phyloP scores from a whole-genome alignment of 1,140 invertebrate genomes.

The Anastrepha ludens region DNA sequence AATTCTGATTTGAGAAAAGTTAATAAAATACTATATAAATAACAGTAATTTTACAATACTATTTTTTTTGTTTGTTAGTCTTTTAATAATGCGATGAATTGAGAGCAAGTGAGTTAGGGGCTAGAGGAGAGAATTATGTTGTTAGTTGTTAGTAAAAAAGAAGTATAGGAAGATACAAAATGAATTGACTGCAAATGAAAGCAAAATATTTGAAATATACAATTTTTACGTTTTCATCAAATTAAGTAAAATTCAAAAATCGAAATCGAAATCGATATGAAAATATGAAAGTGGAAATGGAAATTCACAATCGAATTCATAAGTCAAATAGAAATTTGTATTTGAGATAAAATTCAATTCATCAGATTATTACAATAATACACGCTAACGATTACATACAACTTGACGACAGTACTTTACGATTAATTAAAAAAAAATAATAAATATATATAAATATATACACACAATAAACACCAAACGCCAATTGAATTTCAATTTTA shows the following conservation, averaged over 20 bases:
- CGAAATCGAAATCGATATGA: background rate
- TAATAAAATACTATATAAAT: no score
- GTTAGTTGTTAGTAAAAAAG: constrained; percentile 40
- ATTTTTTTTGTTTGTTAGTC: constrained; percentile 37
- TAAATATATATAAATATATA: background rate
- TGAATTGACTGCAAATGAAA: constrained; percentile 38
- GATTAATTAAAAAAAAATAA: constrained; percentile 33
- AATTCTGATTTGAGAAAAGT: no score
- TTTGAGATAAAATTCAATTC: constrained; percentile 38
- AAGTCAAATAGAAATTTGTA: constrained; percentile 19
- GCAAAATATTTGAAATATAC: background rate
- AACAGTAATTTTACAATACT: background rate
- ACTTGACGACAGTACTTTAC: constrained; percentile 56
- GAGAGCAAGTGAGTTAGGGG: constrained; percentile 14
- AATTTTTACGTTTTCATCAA: constrained; percentile 35
- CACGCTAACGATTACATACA: constrained; percentile 50
- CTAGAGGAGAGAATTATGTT: constrained; percentile 3
- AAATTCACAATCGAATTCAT: constrained; percentile 28
- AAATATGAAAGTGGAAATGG: constrained; percentile 3
- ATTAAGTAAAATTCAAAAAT: background rate
- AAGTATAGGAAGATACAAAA: background rate
- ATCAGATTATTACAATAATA: constrained; percentile 50
- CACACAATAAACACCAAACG: constrained; percentile 59
- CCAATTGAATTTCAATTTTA: constrained; percentile 55
- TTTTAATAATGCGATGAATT: constrained; percentile 47